Conservation (phyloP, 2,113 vertebrate genomes). For the Alexandromys fortis region DNA sequence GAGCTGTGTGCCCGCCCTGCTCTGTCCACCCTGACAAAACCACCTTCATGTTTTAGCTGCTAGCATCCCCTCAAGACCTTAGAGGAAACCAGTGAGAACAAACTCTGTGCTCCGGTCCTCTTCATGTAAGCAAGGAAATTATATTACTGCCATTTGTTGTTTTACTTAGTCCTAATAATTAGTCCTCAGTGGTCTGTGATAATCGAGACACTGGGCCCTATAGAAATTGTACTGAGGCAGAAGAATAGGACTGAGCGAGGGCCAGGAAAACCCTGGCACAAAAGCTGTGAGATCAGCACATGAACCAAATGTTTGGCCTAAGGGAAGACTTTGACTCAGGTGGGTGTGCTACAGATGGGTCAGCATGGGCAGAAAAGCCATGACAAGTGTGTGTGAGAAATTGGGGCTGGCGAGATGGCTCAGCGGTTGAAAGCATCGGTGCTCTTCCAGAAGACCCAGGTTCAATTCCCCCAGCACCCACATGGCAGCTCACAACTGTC, state of each 20-base stretch:
- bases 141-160: not conserved
- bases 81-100: not conserved
- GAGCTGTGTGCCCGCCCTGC: not conserved
- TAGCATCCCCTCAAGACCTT: not conserved
- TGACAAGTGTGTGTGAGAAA: not conserved
- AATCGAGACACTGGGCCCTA: not conserved
- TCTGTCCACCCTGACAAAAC: not conserved
- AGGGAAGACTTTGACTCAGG: not conserved
- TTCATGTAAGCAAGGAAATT: slow-evolving; percentile 16
- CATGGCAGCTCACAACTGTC: not conserved
- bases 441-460: not conserved
- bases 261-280: not conserved
- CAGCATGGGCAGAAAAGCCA: not conserved
- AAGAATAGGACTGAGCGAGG: not conserved
- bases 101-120: not conserved
- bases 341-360: not conserved
- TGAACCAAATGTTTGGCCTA: not conserved
- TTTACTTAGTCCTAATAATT: slow-evolving; percentile 20
- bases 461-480: not conserved
- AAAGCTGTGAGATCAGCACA: not conserved
- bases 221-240: not conserved
- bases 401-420: too few species aligned
- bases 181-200: slow-evolving; percentile 3
- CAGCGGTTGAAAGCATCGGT: too few species aligned
- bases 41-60: slow-evolving; percentile 21